A percentile compares a stretch with the other conserved stretches of the same genome.
Evolutionary conservation across 2,888 invertebrate genomes (phyloP).

Genomic region (Masnerella sp.): DNA sequence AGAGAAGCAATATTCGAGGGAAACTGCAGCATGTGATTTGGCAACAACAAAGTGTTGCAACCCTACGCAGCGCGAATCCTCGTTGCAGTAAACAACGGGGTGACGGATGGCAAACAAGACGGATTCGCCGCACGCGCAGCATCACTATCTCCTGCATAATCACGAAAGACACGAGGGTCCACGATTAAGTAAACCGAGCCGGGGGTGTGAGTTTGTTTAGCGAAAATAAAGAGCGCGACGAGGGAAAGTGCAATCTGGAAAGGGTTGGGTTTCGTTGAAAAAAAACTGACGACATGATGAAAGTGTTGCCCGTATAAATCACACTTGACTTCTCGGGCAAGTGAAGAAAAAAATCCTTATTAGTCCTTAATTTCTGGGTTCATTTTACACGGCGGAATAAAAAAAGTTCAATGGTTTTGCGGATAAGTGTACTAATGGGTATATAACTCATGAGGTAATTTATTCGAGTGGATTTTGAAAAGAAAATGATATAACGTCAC

Average conservation of each 20-base stretch:
- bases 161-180: conserved; percentile 55
- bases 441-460: too few relatives aligned
- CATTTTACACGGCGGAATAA: too few relatives aligned
- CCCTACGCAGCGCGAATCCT: conserved; percentile 45
- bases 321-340: conserved; percentile 48
- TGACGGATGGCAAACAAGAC: conserved; percentile 58
- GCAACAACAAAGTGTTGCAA: conserved; percentile 56
- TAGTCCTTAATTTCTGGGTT: too few relatives aligned
- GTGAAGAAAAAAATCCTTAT: too few relatives aligned
- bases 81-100: conserved; percentile 60
- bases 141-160: conserved; percentile 53
- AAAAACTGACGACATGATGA: conserved; percentile 13
- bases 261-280: conserved; percentile 39
- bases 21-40: conserved; percentile 50
- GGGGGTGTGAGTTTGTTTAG: conserved; percentile 44
- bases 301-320: conserved; percentile 42
- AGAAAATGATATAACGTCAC: too few relatives aligned
- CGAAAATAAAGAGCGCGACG: conserved; percentile 42
- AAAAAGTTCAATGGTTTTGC: too few relatives aligned
- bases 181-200: conserved; percentile 53
- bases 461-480: too few relatives aligned
- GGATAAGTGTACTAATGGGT: too few relatives aligned
- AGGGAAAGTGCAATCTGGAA: conserved; percentile 39
- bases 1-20: conserved; percentile 41
- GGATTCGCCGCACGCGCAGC: conserved; percentile 54